Evolutionary conservation across 2,113 vertebrate genomes (phyloP).

Genomic region (Tichodroma muraria): DNA sequence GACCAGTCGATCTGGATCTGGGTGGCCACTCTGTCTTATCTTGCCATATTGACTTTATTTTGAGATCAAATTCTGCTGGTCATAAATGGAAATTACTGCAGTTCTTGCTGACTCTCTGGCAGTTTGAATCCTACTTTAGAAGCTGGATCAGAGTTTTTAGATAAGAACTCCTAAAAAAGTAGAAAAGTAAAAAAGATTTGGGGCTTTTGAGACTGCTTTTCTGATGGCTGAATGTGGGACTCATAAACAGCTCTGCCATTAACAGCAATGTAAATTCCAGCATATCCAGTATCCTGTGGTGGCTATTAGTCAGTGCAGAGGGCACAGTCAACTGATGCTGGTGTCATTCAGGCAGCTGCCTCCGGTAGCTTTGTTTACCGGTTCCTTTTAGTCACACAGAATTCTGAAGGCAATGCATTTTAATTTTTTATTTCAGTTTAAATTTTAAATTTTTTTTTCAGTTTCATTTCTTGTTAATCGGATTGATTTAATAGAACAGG

Average conservation of each 20-base stretch:
- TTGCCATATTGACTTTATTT: conserved; percentile 9
- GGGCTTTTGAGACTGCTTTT: not conserved
- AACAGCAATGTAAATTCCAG: not conserved
- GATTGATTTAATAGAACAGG: not conserved
- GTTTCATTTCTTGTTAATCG: no score
- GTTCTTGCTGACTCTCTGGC: not conserved
- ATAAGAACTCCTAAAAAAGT: not conserved
- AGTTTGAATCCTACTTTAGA: not conserved
- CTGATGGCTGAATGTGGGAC: not conserved
- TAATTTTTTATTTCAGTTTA: not conserved
- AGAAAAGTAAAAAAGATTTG: not conserved
- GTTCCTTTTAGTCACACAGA: not conserved
- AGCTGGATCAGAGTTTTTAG: not conserved
- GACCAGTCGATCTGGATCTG: not conserved
- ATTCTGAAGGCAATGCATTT: not conserved
- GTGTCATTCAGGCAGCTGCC: not conserved
- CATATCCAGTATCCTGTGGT: not conserved
- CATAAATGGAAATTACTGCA: conserved; percentile 1
- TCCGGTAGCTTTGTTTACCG: not conserved
- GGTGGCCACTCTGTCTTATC: conserved; percentile 1
- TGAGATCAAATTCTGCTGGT: not conserved
- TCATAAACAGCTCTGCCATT: not conserved
- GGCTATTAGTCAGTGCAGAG: not conserved
- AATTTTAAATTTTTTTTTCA: no score
- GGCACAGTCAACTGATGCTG: not conserved